Evolutionary conservation across 2,113 vertebrate species (phyloP).

Genomic region (Hiodon alosoides): DNA sequence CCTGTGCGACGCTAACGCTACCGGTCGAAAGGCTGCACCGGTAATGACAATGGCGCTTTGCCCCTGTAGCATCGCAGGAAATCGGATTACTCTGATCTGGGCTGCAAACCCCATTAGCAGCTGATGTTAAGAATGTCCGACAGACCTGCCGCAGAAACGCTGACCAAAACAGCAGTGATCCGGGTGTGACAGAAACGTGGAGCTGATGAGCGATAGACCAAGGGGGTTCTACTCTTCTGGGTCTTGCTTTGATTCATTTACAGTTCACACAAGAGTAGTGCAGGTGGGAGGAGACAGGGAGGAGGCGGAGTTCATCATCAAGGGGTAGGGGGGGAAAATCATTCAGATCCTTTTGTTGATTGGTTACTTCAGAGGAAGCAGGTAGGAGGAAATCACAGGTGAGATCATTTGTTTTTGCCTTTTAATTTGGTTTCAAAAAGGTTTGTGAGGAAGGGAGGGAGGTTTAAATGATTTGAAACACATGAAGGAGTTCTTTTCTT

Average conservation of each 20-base stretch:
- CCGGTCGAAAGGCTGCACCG: neutral
- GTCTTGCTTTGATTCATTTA: neutral
- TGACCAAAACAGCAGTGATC: neutral
- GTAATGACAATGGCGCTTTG: too few species aligned
- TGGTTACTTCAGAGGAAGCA: constrained; percentile 14
- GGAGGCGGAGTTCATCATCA: constrained; percentile 9
- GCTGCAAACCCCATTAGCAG: neutral
- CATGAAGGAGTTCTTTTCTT: constrained; percentile 13
- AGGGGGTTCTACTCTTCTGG: neutral
- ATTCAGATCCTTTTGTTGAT: constrained; percentile 1
- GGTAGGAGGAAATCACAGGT: constrained; percentile 27
- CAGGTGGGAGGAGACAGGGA: neutral
- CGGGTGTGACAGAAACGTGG: neutral
- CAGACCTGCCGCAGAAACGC: too few species aligned
- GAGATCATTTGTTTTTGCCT: constrained; percentile 19
- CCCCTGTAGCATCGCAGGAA: too few species aligned
- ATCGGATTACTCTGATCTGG: too few species aligned
- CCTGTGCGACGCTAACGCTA: neutral
- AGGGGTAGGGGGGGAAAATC: constrained; percentile 11
- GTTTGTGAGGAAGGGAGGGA: constrained; percentile 13
- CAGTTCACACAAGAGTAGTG: constrained; percentile 15
- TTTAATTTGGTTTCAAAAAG: constrained; percentile 19
- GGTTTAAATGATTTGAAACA: constrained; percentile 14
- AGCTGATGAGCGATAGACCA: neutral
- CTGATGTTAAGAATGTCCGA: neutral